A percentile compares a stretch with the other conserved stretches of the same genome.
Evolutionary conservation across 2,888 invertebrate genomes (phyloP).

Genomic region (Neocrepidodera transversa): DNA sequence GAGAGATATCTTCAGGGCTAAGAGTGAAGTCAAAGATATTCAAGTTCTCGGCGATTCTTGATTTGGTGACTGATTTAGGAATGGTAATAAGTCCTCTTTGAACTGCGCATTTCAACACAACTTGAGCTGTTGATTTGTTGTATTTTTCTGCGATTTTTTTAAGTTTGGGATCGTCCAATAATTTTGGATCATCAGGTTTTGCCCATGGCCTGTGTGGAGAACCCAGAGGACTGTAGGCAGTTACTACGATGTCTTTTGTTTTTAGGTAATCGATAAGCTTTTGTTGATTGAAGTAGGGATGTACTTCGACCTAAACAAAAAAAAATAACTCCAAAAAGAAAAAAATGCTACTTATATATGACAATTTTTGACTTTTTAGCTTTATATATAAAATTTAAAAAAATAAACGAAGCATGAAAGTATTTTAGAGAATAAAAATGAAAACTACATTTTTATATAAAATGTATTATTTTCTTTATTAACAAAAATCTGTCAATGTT

Average conservation of each 20-base stretch:
- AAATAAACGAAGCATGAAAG: too few relatives aligned
- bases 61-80: slow-evolving; percentile 81
- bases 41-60: slow-evolving; percentile 73
- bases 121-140: slow-evolving; percentile 74
- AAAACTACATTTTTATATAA: too few relatives aligned
- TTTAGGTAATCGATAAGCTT: slow-evolving; percentile 75
- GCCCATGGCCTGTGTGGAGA: slow-evolving; percentile 87
- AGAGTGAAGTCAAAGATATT: slow-evolving; percentile 78
- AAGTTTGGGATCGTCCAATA: slow-evolving; percentile 78
- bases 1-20: slow-evolving; percentile 67
- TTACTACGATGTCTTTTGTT: slow-evolving; percentile 70
- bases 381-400: too few relatives aligned
- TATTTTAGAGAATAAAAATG: too few relatives aligned
- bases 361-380: too few relatives aligned
- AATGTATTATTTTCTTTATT: too few relatives aligned
- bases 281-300: slow-evolving; percentile 79
- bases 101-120: slow-evolving; percentile 69
- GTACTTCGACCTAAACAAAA: slow-evolving; percentile 73
- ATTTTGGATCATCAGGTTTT: slow-evolving; percentile 73
- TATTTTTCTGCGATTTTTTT: slow-evolving; percentile 68
- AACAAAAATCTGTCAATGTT: too few relatives aligned
- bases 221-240: slow-evolving; percentile 86
- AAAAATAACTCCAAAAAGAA: too few relatives aligned
- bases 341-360: too few relatives aligned
- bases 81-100: slow-evolving; percentile 78